Conservation (phyloP, 2,113 vertebrate genomes). For the Gasterosteus nipponicus region DNA sequence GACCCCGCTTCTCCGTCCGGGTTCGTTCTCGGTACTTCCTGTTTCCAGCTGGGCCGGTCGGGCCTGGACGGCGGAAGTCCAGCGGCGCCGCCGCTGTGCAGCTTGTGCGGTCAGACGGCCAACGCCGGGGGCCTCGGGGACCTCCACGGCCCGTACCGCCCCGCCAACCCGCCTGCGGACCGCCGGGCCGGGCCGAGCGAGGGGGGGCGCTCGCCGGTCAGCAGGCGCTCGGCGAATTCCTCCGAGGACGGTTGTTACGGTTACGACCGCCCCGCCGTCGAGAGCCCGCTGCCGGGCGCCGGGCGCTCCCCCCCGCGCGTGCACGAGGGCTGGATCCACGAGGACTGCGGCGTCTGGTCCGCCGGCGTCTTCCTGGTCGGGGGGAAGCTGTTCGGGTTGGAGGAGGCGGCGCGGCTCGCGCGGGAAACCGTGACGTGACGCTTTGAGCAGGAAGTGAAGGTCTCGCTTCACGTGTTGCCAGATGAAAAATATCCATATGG, state of each 20-base stretch:
- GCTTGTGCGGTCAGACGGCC: constrained; percentile 76
- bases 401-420: constrained; percentile 76
- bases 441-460: neutral
- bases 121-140: constrained; percentile 78
- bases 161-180: neutral
- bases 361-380: constrained; percentile 79
- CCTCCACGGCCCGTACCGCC: constrained; percentile 82
- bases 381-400: constrained; percentile 80
- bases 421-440: constrained; percentile 66
- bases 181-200: constrained; percentile 24
- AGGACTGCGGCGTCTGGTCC: constrained; percentile 83
- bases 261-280: neutral
- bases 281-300: neutral
- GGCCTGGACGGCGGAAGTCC: constrained; percentile 21
- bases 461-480: too few relatives aligned
- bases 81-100: constrained; percentile 63
- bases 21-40: constrained; percentile 76
- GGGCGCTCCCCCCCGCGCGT: neutral
- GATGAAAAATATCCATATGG: too few relatives aligned
- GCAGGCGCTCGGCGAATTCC: constrained; percentile 16
- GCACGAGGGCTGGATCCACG: constrained; percentile 81
- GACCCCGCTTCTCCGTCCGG: constrained; percentile 37
- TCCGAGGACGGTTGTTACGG: neutral
- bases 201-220: constrained; percentile 1
- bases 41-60: constrained; percentile 72